A percentile compares a stretch with the other conserved stretches of the same genome.
phyloP scores from a whole-genome alignment of 2,797 vertebrate genomes.

The Mergus octosetaceus region DNA sequence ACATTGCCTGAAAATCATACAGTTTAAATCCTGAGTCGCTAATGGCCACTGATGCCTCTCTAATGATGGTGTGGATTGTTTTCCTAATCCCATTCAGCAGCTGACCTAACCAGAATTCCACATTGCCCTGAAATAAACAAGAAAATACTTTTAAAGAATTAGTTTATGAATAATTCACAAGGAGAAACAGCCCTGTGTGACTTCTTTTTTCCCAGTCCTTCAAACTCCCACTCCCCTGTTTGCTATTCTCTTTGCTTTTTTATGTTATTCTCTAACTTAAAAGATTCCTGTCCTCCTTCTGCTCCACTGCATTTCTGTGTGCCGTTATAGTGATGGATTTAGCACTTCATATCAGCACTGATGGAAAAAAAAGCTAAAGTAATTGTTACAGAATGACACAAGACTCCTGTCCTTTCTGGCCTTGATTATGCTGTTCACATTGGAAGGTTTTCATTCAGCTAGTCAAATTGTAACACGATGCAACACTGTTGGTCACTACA shows the following conservation, averaged over 20 bases:
- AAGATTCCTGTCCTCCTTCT: background rate
- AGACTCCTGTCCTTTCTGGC: background rate
- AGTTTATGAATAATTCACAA: conserved; percentile 52
- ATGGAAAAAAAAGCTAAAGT: conserved; percentile 26
- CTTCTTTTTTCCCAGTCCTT: background rate
- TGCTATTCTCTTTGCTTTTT: background rate
- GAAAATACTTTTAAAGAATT: conserved; percentile 28
- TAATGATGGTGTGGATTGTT: conserved; percentile 84
- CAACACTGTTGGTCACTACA: background rate
- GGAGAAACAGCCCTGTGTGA: background rate
- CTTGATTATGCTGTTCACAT: background rate
- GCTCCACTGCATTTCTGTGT: background rate
- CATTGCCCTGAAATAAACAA: conserved; percentile 81
- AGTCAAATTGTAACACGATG: background rate
- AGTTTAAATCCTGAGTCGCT: conserved; percentile 79
- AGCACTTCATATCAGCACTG: background rate
- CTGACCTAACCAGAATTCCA: conserved; percentile 87
- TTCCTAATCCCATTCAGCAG: conserved; percentile 82
- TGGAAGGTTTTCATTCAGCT: background rate
- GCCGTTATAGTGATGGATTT: background rate
- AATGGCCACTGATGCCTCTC: conserved; percentile 79
- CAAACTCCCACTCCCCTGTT: background rate
- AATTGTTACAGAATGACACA: conserved; percentile 1
- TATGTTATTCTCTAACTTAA: background rate
- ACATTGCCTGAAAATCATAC: conserved; percentile 82